Base-by-base conservation (phyloP, 2,113 vertebrate species). In the Nibea albiflora region DNA sequence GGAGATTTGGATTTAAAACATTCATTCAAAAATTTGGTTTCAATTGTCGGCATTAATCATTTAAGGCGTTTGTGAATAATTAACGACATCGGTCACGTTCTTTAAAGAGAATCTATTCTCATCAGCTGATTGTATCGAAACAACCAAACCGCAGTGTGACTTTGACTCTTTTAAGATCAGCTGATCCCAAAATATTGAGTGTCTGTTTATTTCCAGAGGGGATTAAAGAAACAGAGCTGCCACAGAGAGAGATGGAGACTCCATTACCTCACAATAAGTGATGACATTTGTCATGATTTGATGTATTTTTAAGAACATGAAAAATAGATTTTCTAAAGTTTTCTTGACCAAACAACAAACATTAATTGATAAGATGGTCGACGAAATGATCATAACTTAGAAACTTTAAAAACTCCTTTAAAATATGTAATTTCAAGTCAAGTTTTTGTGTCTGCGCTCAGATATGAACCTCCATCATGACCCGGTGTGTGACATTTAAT, bases 21-120 rank as follows among this genome's bases (percentile, higher is more conserved):
- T 9, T 65, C 42, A 22, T 71, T 61, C 19, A 26, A 44, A 50
- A 60, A 58, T 70, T 69, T 28, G 26, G 50, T 76, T 61, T 63
- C 49, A 44, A 20, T 42, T 19, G 76, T 74, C 65, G 5, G 11
- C 9, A 24, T 81, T 22, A 74, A 72, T 69, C 11, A 80, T 81
- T 73, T 2, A 77, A 4, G 14, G 54, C 4, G 1, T 16, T 53
- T 16, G 46, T 78, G 2, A 65, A 63, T 2, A 80, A 58, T 67
- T 64, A 66, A 24, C 2, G 19, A 56, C 1, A 62, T 31, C 5
- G 31, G 14, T 61, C 35, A 54, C 31, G 1, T 28, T 58, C 74
- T 15, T n/a, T 47, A 68, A 35, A 47, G 28, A 57, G 17, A 63
- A 42, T 73, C 24, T 35, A 17, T 53, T 57, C 17, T 63, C 57